Evolutionary conservation across 2,888 invertebrate species (phyloP), one percentile per base, ranked within the genome.

Genomic region (Erebia ligea): DNA sequence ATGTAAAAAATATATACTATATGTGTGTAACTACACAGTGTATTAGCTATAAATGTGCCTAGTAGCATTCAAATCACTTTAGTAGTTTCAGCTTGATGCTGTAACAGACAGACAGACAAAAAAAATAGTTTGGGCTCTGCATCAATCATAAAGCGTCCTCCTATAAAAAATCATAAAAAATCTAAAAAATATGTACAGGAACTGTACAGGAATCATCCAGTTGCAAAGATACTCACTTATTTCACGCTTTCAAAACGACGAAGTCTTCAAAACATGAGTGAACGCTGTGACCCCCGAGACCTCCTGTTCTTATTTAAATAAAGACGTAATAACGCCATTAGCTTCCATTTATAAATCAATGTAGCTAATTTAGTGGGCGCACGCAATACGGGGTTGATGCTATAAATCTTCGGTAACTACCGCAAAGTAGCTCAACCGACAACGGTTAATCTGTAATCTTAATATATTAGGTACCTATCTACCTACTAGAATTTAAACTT

Each of bases 351-450:
- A 84, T 84, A 85, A 86, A 86, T 86, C 86, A 82, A 81, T 76
- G 68, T 73, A 75, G 76, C 74, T 78, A 80, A 79, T 77, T 76
- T 72, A 71, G 74, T 70, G 59, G 50, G 50, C 66, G 75, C 76
- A 75, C 73, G 75, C 76, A 76, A 76, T 72, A 78, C 75, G 76
- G 73, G 73, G 76, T 72, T 70, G 71, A 66, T 69, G 72, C 76
- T 79, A 86, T 88, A 87, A 90, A 89, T 90, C 85, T 84, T 82
- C 75, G 78, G 81, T 82, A 89, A 87, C 85, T 86, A 86, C 82
- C 61, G 48, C 62, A 68, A 73, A 68, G 73, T 70, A 70, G 73
- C 70, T 66, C 68, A 11, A 65, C 62, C 19, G 48, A 70, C 54
- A 67, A 50, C 64, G 67, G 52, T 66, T 61, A 70, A 67, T 67